A percentile compares a stretch with the other conserved stretches of the same genome.
phyloP scores from a whole-genome alignment of 2,113 vertebrate genomes.

The Agelaius phoeniceus region DNA sequence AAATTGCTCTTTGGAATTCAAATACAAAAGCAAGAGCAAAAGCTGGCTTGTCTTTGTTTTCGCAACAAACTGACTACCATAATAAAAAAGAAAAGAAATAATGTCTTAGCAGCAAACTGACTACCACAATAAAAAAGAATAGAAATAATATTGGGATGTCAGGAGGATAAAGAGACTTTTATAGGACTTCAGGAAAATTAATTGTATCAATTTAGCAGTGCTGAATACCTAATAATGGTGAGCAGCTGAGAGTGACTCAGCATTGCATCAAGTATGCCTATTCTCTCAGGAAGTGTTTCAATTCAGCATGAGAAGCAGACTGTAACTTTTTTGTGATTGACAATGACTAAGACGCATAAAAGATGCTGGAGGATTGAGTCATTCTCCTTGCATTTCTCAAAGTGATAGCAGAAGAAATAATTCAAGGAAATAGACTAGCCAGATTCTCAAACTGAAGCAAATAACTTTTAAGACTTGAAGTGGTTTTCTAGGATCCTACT shows the following conservation, averaged over 20 bases:
- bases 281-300: slow-evolving; percentile 62
- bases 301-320: slow-evolving; percentile 62
- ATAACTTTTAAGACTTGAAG: background rate
- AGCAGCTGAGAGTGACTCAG: slow-evolving; percentile 74
- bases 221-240: slow-evolving; percentile 65
- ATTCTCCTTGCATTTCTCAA: slow-evolving; percentile 57
- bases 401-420: slow-evolving; percentile 23
- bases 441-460: background rate
- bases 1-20: background rate
- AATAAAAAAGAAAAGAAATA: slow-evolving; percentile 24
- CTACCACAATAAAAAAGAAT: slow-evolving; percentile 21
- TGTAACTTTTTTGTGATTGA: slow-evolving; percentile 62
- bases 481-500: background rate
- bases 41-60: slow-evolving; percentile 34
- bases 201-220: slow-evolving; percentile 62
- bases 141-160: slow-evolving; percentile 1
- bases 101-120: slow-evolving; percentile 16
- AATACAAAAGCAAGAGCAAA: slow-evolving; percentile 6
- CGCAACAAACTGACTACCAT: background rate
- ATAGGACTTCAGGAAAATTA: slow-evolving; percentile 64
- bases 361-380: slow-evolving; percentile 59
- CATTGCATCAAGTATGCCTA: slow-evolving; percentile 42
- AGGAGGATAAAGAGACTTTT: slow-evolving; percentile 45
- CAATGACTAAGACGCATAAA: slow-evolving; percentile 64
- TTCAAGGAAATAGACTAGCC: background rate